phyloP scores from a whole-genome alignment of 1,140 invertebrate genomes.

The Drosophila auraria region DNA sequence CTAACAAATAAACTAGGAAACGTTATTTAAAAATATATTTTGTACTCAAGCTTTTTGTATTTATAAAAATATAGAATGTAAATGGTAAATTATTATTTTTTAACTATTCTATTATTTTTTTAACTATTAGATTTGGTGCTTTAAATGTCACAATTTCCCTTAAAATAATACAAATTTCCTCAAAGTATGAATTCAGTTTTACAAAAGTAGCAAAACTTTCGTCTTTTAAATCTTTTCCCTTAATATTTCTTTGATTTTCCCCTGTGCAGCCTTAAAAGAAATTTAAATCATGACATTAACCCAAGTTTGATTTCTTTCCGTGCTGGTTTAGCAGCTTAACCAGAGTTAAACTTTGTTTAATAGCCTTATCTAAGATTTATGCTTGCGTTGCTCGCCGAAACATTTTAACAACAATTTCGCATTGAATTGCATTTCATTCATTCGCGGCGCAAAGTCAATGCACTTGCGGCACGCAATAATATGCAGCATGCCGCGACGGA shows the following conservation, averaged over 20 bases:
- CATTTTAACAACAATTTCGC: slow-evolving; percentile 44
- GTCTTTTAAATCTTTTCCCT: neutral
- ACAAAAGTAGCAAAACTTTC: neutral
- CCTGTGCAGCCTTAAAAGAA: neutral
- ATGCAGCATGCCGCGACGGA: slow-evolving; percentile 52
- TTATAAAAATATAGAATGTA: slow-evolving; percentile 5
- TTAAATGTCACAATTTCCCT: too few species aligned
- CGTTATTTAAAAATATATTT: neutral
- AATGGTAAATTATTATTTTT: too few species aligned
- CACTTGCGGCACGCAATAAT: slow-evolving; percentile 61
- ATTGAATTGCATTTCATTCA: slow-evolving; percentile 45
- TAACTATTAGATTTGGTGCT: too few species aligned
- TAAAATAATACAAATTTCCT: neutral
- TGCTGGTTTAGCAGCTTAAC: slow-evolving; percentile 12
- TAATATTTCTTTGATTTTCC: neutral
- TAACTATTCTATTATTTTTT: too few species aligned
- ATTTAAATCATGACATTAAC: neutral
- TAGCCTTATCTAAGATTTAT: slow-evolving; percentile 46
- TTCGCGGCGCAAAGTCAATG: slow-evolving; percentile 55
- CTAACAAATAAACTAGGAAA: slow-evolving; percentile 25
- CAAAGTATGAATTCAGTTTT: neutral
- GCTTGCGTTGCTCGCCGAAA: slow-evolving; percentile 25
- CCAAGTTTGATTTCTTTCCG: slow-evolving; percentile 6
- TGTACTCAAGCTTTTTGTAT: neutral
- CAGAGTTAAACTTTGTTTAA: slow-evolving; percentile 33